Base-by-base conservation (phyloP, 2,113 vertebrate species). In the Carassius gibelio region DNA sequence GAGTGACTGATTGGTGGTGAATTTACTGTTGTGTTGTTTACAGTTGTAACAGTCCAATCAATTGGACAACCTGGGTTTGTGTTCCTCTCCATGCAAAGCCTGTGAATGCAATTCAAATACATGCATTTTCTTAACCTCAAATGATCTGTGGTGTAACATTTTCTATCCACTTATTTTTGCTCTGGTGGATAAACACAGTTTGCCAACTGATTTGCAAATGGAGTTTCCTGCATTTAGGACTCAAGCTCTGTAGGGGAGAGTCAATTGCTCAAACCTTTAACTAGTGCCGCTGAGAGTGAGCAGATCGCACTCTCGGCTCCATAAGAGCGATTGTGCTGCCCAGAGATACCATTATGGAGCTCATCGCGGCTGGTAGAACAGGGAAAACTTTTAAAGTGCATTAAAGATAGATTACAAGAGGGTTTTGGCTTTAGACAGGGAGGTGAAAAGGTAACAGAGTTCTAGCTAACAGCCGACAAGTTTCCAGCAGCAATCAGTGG, bases 191-290 rank as follows among this genome's bases (percentile, higher is more conserved):
- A 45, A 42, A 45, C 21, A 23, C 21, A n/a, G 42, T 77, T 52
- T 62, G 23, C n/a, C n/a, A 26, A 26, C 21, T 64, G 57, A 80
- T 80, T 80, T 64, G 21, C 57, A 23, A 38, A 45, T 80, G 21
- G 57, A 36, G 36, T 17, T 59, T 59, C 59, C 30, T 14, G 17
- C 75, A 36, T 59, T 78, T 78, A 17, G 59, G 72, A 50, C 72
- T 74, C 38, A n/a, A 74, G 38, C 11, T 11, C 71, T 23, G 72
- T 13, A 23, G 42, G n/a, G 42, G 6, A 75, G 72, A 75, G 13
- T 50, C 72, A 75, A 50, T 75, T 5, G 42, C 72, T 75, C 21
- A 75, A 26, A 50, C 72, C 75, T 57, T 59, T 78, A 78, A 78
- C 52, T 78, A 78, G 52, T 21, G 75, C 52, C 11, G 75, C 75